A percentile compares a stretch with the other conserved stretches of the same genome.
Conservation (phyloP, 1,140 invertebrate species). For the Anastrepha ludens region DNA sequence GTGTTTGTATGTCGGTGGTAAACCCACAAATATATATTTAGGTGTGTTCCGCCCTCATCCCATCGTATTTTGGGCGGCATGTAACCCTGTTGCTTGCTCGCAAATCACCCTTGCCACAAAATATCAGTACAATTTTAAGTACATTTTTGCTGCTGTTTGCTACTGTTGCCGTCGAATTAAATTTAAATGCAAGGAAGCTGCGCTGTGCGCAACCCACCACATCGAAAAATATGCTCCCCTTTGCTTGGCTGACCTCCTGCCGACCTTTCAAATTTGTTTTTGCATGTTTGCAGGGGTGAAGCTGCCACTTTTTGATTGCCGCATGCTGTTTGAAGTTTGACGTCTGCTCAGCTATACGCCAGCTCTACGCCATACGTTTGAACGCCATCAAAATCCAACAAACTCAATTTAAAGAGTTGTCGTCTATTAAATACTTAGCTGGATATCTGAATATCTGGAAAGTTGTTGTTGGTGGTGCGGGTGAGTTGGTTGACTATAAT, state of each 20-base stretch:
- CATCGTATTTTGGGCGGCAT: neutral
- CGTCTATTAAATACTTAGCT: constrained; percentile 21
- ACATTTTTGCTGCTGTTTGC: neutral
- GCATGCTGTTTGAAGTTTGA: constrained; percentile 38
- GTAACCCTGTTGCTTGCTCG: neutral
- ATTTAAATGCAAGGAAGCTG: neutral
- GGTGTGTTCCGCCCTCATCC: neutral
- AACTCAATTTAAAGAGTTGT: constrained; percentile 35
- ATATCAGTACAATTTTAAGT: neutral
- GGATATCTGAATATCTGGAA: neutral
- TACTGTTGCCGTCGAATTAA: constrained; percentile 25
- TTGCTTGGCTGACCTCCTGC: neutral
- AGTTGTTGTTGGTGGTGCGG: neutral
- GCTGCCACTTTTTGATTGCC: neutral
- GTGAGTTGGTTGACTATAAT: neutral
- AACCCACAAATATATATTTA: neutral
- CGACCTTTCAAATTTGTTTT: neutral
- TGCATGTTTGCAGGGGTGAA: neutral
- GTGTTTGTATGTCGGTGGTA: too few relatives aligned
- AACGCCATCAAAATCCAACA: neutral
- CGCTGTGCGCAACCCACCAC: neutral
- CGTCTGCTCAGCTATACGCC: neutral
- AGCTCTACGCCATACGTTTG: neutral
- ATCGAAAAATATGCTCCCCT: neutral
- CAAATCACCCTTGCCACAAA: neutral